Evolutionary conservation across 1,140 invertebrate species (phyloP).

Genomic region (Aphaenogaster floridana): DNA sequence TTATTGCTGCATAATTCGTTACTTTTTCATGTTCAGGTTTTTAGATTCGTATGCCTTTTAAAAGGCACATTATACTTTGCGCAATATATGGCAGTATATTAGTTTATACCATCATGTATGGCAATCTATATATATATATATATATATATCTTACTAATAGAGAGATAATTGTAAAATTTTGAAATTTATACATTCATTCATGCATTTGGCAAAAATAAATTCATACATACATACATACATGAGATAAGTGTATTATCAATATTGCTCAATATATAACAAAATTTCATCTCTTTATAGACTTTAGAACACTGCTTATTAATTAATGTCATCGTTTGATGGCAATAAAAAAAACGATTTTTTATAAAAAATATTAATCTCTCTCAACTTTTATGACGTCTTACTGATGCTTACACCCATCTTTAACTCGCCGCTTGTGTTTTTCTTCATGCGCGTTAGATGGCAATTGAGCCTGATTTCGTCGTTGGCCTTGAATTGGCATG

Average conservation of each 20-base stretch:
- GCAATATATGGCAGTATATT: conserved; percentile 16
- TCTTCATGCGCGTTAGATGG: conserved; percentile 86
- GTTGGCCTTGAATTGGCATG: conserved; percentile 93
- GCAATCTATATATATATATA: background rate
- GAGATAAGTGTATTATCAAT: conserved; percentile 7
- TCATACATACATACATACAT: background rate
- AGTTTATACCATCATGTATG: conserved; percentile 33
- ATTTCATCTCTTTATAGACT: background rate
- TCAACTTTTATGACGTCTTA: conserved; percentile 64
- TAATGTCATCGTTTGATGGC: conserved; percentile 50
- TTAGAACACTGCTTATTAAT: conserved; percentile 46
- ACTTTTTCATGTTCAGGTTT: conserved; percentile 39
- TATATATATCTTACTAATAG: background rate
- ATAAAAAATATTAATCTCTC: conserved; percentile 15
- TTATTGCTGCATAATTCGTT: conserved; percentile 21
- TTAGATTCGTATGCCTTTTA: conserved; percentile 46
- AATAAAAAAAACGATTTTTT: conserved; percentile 33
- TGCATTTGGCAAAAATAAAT: background rate
- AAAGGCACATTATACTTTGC: conserved; percentile 67
- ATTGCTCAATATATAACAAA: background rate
- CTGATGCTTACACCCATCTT: conserved; percentile 87
- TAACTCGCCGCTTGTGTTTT: conserved; percentile 85
- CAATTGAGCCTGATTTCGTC: conserved; percentile 86
- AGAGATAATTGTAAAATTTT: conserved; percentile 23
- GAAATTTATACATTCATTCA: background rate